Evolutionary conservation across 1,140 invertebrate genomes (phyloP).

Genomic region (Holotrichia oblita): DNA sequence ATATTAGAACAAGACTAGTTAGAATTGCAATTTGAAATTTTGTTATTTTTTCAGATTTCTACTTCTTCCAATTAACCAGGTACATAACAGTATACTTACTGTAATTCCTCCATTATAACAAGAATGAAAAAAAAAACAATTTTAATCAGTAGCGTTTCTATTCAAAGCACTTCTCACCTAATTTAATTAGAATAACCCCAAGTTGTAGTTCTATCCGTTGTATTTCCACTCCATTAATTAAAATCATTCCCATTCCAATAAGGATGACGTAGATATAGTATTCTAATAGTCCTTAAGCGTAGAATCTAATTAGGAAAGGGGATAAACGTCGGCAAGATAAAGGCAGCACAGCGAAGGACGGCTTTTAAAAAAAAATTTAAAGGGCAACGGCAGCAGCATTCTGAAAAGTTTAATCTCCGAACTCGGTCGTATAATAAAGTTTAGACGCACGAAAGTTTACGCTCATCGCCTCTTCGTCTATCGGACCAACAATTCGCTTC

Average conservation of each 20-base stretch:
- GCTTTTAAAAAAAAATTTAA: conserved; percentile 30
- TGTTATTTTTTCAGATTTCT: too few relatives aligned
- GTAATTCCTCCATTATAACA: too few relatives aligned
- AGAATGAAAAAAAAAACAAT: too few relatives aligned
- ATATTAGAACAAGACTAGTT: too few relatives aligned
- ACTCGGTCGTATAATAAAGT: conserved; percentile 26
- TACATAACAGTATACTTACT: too few relatives aligned
- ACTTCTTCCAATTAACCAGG: too few relatives aligned
- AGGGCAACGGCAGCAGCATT: not conserved
- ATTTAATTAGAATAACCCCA: not conserved
- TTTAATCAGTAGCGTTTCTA: not conserved
- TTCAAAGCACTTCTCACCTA: conserved; percentile 8
- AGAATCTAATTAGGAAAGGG: conserved; percentile 29
- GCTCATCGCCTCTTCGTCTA: not conserved
- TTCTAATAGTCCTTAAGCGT: not conserved
- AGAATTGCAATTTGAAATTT: too few relatives aligned
- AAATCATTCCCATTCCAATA: not conserved
- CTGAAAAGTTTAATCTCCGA: conserved; percentile 32
- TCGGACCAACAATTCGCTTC: not conserved
- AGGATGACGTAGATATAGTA: too few relatives aligned
- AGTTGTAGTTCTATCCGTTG: not conserved
- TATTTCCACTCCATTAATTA: conserved; percentile 25
- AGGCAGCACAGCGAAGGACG: not conserved
- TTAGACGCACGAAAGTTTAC: conserved; percentile 10
- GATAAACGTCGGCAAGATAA: conserved; percentile 32